Conservation (phyloP, 2,888 invertebrate genomes). For the Drosophila koepferae region DNA sequence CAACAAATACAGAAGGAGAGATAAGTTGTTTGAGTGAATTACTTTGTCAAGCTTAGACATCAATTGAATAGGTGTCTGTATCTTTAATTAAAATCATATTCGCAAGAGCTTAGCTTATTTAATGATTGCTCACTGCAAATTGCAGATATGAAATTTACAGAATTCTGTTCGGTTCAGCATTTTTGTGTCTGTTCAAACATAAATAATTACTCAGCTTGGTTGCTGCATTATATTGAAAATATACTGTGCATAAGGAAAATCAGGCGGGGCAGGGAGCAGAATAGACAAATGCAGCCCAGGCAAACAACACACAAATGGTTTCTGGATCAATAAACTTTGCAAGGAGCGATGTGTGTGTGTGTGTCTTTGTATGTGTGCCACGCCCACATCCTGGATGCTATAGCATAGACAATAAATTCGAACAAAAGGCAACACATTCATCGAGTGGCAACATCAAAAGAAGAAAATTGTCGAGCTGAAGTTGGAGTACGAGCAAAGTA, state of each 20-base stretch:
- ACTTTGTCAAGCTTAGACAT: not conserved
- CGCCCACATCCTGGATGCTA: slow-evolving; percentile 15
- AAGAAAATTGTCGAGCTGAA: slow-evolving; percentile 53
- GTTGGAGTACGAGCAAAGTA: slow-evolving; percentile 14
- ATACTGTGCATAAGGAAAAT: slow-evolving; percentile 13
- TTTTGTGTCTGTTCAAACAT: not conserved
- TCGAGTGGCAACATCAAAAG: slow-evolving; percentile 62
- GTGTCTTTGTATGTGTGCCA: slow-evolving; percentile 44
- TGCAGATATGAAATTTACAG: slow-evolving; percentile 1
- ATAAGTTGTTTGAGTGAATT: not conserved
- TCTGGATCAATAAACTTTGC: slow-evolving; percentile 69
- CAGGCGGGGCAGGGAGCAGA: not conserved
- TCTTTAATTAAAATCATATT: slow-evolving; percentile 7
- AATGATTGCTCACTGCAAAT: slow-evolving; percentile 24
- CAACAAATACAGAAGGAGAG: not conserved
- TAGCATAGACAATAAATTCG: slow-evolving; percentile 69
- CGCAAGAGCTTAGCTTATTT: not conserved
- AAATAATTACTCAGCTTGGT: slow-evolving; percentile 23
- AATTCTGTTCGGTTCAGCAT: slow-evolving; percentile 6
- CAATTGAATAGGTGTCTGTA: not conserved
- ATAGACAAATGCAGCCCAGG: slow-evolving; percentile 16
- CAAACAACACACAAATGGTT: slow-evolving; percentile 47
- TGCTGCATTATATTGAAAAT: slow-evolving; percentile 6
- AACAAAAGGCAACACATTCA: slow-evolving; percentile 72
- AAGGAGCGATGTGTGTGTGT: slow-evolving; percentile 42